A percentile compares a stretch with the other conserved stretches of the same genome.
Evolutionary conservation across 2,888 invertebrate genomes (phyloP).

Genomic region (Scaptomyza cyrtandrae): DNA sequence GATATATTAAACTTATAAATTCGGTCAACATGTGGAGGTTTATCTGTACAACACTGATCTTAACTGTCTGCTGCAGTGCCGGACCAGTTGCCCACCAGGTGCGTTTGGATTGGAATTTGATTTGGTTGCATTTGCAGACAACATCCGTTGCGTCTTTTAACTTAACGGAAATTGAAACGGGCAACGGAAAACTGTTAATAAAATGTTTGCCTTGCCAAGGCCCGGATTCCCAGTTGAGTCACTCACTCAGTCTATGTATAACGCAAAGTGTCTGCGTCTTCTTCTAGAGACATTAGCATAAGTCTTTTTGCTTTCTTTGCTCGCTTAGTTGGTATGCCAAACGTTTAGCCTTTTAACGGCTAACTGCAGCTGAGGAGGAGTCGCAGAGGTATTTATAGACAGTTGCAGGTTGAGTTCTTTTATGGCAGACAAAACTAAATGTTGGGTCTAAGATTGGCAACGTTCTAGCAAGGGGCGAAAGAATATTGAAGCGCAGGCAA

Average conservation of each 20-base stretch:
- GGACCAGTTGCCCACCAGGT: conserved; percentile 83
- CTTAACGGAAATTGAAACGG: conserved; percentile 65
- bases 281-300: conserved; percentile 55
- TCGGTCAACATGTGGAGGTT: conserved; percentile 76
- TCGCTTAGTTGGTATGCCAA: conserved; percentile 67
- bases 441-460: conserved; percentile 22
- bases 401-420: conserved; percentile 41
- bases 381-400: conserved; percentile 51
- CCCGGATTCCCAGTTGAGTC: conserved; percentile 20
- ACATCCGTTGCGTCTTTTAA: conserved; percentile 61
- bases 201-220: conserved; percentile 43
- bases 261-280: conserved; percentile 16
- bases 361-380: conserved; percentile 49
- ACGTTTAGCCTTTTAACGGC: conserved; percentile 70
- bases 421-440: conserved; percentile 28
- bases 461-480: not conserved
- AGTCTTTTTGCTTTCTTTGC: conserved; percentile 24
- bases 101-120: conserved; percentile 50
- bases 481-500: not conserved
- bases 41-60: conserved; percentile 72
- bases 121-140: conserved; percentile 32
- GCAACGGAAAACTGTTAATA: conserved; percentile 48
- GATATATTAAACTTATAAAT: conserved; percentile 35
- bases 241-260: conserved; percentile 29
- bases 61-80: conserved; percentile 77